Evolutionary conservation across 2,113 vertebrate genomes (phyloP).

Genomic region (Nerophis ophidion): DNA sequence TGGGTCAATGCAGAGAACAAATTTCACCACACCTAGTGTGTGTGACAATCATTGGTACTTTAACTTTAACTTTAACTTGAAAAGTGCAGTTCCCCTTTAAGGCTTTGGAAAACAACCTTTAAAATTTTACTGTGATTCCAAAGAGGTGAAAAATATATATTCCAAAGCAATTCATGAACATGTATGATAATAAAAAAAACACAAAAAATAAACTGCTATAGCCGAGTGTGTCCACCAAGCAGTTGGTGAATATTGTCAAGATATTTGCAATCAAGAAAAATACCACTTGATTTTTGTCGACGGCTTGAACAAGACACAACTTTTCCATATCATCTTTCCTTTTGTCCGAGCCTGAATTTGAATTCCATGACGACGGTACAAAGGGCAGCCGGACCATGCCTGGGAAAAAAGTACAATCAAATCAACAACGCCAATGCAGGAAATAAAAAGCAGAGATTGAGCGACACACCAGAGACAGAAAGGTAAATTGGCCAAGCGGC

Average conservation of each 20-base stretch:
- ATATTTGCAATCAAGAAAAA: neutral
- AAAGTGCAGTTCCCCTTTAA: no score
- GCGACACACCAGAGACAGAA: slow-evolving; percentile 84
- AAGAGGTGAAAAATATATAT: neutral
- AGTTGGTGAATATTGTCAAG: neutral
- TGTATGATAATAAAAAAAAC: neutral
- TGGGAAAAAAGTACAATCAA: slow-evolving; percentile 77
- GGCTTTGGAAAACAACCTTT: neutral
- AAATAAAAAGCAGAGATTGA: slow-evolving; percentile 76
- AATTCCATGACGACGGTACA: slow-evolving; percentile 79
- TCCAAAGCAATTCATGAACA: neutral
- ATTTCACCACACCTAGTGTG: no score
- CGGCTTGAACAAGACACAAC: neutral
- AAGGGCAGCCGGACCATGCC: slow-evolving; percentile 64
- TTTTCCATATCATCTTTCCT: slow-evolving; percentile 16
- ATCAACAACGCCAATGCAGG: slow-evolving; percentile 69
- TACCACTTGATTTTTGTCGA: neutral
- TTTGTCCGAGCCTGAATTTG: slow-evolving; percentile 18
- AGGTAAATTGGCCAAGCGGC: slow-evolving; percentile 85
- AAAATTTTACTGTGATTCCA: neutral
- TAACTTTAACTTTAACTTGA: no score
- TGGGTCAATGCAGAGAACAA: no score
- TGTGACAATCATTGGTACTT: no score
- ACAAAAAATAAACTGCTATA: neutral
- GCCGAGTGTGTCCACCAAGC: neutral